Conservation (phyloP, 2,113 vertebrate species). For the Irena cyanogastra region DNA sequence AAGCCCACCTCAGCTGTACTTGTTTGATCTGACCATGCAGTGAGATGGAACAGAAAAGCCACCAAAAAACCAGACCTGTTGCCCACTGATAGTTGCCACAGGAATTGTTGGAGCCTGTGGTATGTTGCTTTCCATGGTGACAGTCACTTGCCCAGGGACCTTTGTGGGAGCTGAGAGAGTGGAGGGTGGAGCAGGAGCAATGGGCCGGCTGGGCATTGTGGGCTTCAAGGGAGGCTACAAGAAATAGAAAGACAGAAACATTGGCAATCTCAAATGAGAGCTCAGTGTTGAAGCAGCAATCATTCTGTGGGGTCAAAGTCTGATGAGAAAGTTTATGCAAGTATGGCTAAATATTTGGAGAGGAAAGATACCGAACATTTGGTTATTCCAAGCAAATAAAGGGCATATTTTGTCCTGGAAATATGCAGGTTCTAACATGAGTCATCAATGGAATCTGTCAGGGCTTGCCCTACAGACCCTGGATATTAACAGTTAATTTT, state of each 20-base stretch:
- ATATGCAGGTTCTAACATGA: background rate
- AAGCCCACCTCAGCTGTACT: background rate
- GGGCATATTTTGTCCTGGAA: background rate
- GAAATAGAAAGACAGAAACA: background rate
- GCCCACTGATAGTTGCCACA: conserved; percentile 96
- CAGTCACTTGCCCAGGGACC: conserved; percentile 90
- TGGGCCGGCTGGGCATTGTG: conserved; percentile 91
- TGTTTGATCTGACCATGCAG: background rate
- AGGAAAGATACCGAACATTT: background rate
- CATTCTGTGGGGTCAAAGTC: background rate
- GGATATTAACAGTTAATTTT: background rate
- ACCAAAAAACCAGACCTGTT: conserved; percentile 77
- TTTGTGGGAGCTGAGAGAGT: conserved; percentile 86
- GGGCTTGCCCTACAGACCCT: background rate
- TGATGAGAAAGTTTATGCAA: background rate
- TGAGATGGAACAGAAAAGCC: background rate
- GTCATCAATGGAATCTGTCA: background rate
- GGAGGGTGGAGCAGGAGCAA: conserved; percentile 92
- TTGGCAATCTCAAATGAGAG: background rate
- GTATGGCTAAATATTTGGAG: background rate
- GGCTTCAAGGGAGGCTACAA: conserved; percentile 87
- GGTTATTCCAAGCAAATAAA: background rate
- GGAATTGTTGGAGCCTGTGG: conserved; percentile 91
- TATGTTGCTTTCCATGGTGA: conserved; percentile 90
- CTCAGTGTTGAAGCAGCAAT: background rate